A percentile compares a stretch with the other conserved stretches of the same genome.
These are phyloP conservation scores for Hartigia nigra DNA, from an alignment of 2,888 invertebrate genomes.

Conservation along the genomic window DNA sequence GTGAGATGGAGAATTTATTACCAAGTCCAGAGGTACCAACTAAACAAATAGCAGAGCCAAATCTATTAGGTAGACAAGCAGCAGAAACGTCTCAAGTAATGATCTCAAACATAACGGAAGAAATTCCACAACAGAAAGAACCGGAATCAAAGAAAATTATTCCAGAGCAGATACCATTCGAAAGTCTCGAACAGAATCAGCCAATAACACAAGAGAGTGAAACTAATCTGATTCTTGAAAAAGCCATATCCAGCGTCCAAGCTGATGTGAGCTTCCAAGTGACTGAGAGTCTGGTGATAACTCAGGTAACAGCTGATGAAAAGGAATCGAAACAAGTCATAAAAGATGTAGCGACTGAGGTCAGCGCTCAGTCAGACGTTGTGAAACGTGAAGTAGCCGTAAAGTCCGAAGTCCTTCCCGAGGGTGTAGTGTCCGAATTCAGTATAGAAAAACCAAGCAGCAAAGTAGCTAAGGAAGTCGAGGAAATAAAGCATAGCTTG, in stretches of 20 bases:
- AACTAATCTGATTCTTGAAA: slow-evolving; percentile 32
- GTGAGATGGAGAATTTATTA: slow-evolving; percentile 60
- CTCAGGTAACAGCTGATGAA: slow-evolving; percentile 62
- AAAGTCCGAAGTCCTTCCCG: slow-evolving; percentile 54
- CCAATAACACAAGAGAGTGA: slow-evolving; percentile 54
- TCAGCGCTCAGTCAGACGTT: slow-evolving; percentile 65
- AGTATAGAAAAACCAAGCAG: slow-evolving; percentile 43
- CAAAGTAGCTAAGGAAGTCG: slow-evolving; percentile 53
- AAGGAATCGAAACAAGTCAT: slow-evolving; percentile 60
- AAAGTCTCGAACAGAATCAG: slow-evolving; percentile 61
- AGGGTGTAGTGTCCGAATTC: slow-evolving; percentile 49
- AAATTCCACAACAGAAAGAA: slow-evolving; percentile 42
- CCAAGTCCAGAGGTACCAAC: slow-evolving; percentile 48
- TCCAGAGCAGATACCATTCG: slow-evolving; percentile 62
- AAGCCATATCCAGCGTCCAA: slow-evolving; percentile 36
- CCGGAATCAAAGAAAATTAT: slow-evolving; percentile 55
- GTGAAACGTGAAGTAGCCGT: slow-evolving; percentile 65
- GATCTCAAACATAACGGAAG: slow-evolving; percentile 39
- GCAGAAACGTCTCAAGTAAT: slow-evolving; percentile 61
- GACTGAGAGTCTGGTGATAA: slow-evolving; percentile 61
- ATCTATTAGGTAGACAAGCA: slow-evolving; percentile 54
- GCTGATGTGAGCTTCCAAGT: slow-evolving; percentile 55
- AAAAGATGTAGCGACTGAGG: slow-evolving; percentile 65
- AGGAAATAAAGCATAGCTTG: slow-evolving; percentile 65
- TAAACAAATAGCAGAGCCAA: slow-evolving; percentile 52